Base-by-base conservation (phyloP, 2,797 vertebrate genomes). In the Fundulus diaphanus region DNA sequence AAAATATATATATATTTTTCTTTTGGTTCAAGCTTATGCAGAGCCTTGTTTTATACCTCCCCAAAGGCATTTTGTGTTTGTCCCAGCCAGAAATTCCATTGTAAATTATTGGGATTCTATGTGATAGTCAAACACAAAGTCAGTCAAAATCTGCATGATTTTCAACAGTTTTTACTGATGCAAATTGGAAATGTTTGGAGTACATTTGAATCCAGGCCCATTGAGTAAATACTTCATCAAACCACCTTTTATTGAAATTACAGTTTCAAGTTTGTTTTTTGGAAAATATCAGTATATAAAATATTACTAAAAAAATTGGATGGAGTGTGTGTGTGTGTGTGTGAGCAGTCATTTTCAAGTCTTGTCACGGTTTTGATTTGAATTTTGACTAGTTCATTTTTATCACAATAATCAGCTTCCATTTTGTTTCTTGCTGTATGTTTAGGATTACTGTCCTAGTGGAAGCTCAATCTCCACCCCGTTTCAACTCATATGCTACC, bases 11-110 rank as follows among this genome's bases (percentile, higher is more conserved):
- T 74, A 67, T 54, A 85, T 86, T 88, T 77, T 59, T 74, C 78
- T 67, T 68, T 40, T 56, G 77, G 84, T 81, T 91, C 40, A 87
- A 61, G 80, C 89, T 87, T 89, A 85, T 68, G 85, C 80, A 3
- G 0, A 65, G 11, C 24, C 35, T 65, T 66, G 13, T 5, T 42
- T 42, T 15, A 44, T 42, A 44, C 61, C 9, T 6, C 2, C 11
- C 5, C 35, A 49, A 20, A 20, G 48, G 5, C 35, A 40, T 63
- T 22, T n/a, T 65, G 5, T 6, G 1, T 15, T 24, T 1, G 1
- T 65, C 40, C 13, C 2, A 24, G 5, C 35, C 5, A 12, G 1
- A n/a, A 65, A 65, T n/a, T n/a, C 3, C 35, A 40, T 9, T 15
- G 11, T 9, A 65, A 24, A 40, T 40, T 35, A 22, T 63, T 35